Conservation (phyloP, 2,888 invertebrate species). For the Erynnis tages region DNA sequence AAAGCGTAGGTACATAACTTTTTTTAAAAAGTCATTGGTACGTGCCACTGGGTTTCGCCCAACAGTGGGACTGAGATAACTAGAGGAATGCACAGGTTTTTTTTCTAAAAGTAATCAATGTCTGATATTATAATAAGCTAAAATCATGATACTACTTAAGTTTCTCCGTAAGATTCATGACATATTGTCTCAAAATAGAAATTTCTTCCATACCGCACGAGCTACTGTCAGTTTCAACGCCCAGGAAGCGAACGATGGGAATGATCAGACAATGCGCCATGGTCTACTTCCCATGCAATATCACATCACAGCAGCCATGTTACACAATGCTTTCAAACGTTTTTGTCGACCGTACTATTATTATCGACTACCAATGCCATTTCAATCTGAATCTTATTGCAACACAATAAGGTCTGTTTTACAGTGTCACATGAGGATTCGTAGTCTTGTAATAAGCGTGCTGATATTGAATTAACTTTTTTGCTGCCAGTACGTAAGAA, state of each 20-base stretch:
- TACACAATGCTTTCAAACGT: conserved; percentile 21
- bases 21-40: too few species aligned
- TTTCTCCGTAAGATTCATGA: too few species aligned
- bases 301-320: conserved; percentile 19
- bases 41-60: too few species aligned
- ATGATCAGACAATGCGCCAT: conserved; percentile 1
- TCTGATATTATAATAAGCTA: too few species aligned
- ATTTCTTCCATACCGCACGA: background rate
- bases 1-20: too few species aligned
- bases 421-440: background rate
- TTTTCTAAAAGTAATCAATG: too few species aligned
- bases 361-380: background rate
- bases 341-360: conserved; percentile 7
- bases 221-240: conserved; percentile 9
- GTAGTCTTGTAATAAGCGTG: background rate
- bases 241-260: conserved; percentile 9
- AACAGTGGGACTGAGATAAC: too few species aligned
- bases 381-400: background rate
- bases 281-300: conserved; percentile 24
- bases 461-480: background rate
- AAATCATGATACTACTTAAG: too few species aligned
- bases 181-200: background rate
- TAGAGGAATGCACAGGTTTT: too few species aligned
- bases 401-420: background rate
- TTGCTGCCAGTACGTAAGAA: background rate